Percentiles rank a stretch among this genome's conserved stretches.
phyloP scores from a whole-genome alignment of 2,888 invertebrate species.

The Hecatera dysodea region DNA sequence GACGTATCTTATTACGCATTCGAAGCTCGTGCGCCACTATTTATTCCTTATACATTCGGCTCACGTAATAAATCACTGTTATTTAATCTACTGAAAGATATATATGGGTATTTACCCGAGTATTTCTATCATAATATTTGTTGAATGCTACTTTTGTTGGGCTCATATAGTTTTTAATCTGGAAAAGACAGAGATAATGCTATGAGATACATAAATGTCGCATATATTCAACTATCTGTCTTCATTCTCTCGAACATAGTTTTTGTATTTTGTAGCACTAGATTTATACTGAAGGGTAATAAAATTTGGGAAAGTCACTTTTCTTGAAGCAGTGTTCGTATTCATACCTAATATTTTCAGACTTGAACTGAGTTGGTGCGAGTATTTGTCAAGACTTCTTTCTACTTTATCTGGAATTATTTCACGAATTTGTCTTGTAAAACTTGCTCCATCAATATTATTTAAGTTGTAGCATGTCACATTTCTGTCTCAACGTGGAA shows the following conservation, averaged over 20 bases:
- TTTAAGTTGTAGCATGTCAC: constrained; percentile 36
- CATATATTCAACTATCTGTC: constrained; percentile 16
- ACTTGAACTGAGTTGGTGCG: constrained; percentile 53
- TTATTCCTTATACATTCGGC: constrained; percentile 80
- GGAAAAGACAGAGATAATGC: constrained; percentile 35
- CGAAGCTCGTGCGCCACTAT: constrained; percentile 74
- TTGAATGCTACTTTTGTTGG: constrained; percentile 60
- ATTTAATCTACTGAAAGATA: constrained; percentile 85
- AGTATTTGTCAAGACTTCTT: constrained; percentile 28
- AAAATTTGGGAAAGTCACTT: constrained; percentile 44
- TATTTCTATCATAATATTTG: constrained; percentile 67
- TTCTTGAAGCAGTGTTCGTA: constrained; percentile 43
- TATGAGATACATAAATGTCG: constrained; percentile 33
- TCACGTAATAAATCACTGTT: constrained; percentile 86
- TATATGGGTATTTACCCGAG: constrained; percentile 70
- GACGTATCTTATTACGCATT: constrained; percentile 75
- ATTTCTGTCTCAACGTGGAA: constrained; percentile 23
- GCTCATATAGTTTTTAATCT: constrained; percentile 56
- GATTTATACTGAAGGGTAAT: constrained; percentile 39
- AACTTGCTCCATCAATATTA: constrained; percentile 51
- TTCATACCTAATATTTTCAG: constrained; percentile 52
- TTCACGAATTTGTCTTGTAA: constrained; percentile 34
- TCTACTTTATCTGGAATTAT: constrained; percentile 30
- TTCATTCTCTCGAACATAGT: constrained; percentile 26
- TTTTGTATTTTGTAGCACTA: constrained; percentile 18